These are phyloP conservation scores for Heliconius eleuchia DNA, from an alignment of 1,140 invertebrate species.

Conservation along the genomic window DNA sequence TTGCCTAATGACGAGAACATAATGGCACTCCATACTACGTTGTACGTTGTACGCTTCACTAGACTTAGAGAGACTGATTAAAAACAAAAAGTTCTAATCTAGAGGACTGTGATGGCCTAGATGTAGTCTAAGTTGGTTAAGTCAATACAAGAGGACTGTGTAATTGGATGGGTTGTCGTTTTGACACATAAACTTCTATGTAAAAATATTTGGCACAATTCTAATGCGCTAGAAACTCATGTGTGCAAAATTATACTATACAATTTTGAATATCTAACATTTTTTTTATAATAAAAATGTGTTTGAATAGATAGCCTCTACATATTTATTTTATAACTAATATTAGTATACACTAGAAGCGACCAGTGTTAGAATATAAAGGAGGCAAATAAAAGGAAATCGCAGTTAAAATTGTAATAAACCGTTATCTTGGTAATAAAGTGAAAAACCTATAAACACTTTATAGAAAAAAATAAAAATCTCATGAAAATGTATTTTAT, in stretches of 20 bases:
- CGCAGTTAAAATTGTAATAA: constrained; percentile 35
- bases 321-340: not conserved
- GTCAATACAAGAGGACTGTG: not conserved
- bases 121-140: constrained; percentile 5
- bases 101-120: not conserved
- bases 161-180: constrained; percentile 12
- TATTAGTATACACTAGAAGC: not conserved
- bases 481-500: constrained; percentile 55
- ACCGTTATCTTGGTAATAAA: constrained; percentile 53
- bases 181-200: constrained; percentile 2
- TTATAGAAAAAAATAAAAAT: constrained; percentile 65
- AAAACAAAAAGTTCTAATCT: constrained; percentile 14
- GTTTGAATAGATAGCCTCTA: not conserved
- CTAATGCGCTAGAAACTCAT: not conserved
- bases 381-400: constrained; percentile 1
- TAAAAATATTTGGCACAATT: not conserved
- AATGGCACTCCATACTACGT: not conserved
- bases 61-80: constrained; percentile 5
- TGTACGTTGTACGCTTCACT: not conserved
- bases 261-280: not conserved
- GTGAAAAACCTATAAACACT: constrained; percentile 57
- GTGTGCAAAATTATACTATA: not conserved
- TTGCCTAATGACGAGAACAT: not conserved
- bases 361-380: not conserved
- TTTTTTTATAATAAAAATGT: not conserved